Evolutionary conservation across 2,797 vertebrate species (phyloP), one percentile per base, ranked within the genome.

Genomic region (Acrossocheilus wenchowensis): DNA sequence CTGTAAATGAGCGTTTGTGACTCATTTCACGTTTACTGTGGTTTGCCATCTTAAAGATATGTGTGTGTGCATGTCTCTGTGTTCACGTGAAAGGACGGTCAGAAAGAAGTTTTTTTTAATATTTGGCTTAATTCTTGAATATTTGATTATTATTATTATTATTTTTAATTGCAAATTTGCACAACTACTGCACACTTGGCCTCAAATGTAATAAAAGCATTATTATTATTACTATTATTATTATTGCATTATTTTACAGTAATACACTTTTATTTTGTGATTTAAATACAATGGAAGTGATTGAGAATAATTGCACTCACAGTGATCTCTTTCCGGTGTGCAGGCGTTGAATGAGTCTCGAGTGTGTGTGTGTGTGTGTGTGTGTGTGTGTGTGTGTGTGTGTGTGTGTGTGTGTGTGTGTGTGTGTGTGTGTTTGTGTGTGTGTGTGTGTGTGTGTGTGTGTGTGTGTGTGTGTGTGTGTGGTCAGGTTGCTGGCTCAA

Each of bases 401-500:
- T 30, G 48, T 62, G 50, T 72, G 68, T 68, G 43, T 75, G 83
- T 62, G 71, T 72, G 68, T 68, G 72, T 30, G 48, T 62, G 50
- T 72, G 68, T 68, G 43, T 75, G 83, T 62, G 50, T 72, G 68
- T 68, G 43, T 75, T 80, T 69, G 54, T 71, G 52, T 23, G 83
- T 73, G 48, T 62, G 50, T 72, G 68, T 68, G 43, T 75, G 62
- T 69, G 54, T 71, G 52, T 23, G 83, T 73, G 48, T 62, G 50
- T 72, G 68, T 68, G 43, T 75, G 83, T 62, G 71, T 72, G 68
- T 68, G 72, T 30, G 48, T 62, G 50, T 72, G 68, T 68, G 43
- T 75, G 83, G 39, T 66, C 26, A 82, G 77, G 87, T 73, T 88
- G 85, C 78, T 89, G 87, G 89, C 86, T 86, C 77, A 88, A 87